Base-by-base conservation (phyloP, 2,888 invertebrate species). In the Sclerodermus sp. region DNA sequence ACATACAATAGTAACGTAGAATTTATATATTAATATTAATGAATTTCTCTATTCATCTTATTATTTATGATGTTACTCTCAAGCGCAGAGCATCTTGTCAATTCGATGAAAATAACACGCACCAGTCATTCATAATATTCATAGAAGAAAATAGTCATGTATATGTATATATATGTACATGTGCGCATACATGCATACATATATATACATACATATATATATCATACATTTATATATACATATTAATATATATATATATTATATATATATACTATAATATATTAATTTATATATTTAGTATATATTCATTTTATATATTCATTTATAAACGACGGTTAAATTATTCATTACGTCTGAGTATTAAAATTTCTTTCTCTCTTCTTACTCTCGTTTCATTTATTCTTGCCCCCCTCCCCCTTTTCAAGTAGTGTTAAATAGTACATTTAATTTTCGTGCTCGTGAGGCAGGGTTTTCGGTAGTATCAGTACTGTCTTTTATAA, bases 61-160 rank as follows among this genome's bases (percentile, higher is more conserved):
- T 36, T 36, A 10, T 13, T 36, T 36, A 5, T 13, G 14, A 13
- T 36, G 5, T 13, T 10, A 36, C 5, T 6, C 14, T 42, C 29
- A 47, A 53, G 45, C 42, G 57, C 63, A 45, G 51, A 30, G 47
- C 44, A 60, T 34, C 57, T 64, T 53, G 58, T 49, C 51, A 55
- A 45, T 50, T 57, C 42, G 48, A 58, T 63, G 58, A 61, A 64
- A 63, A 60, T 58, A 63, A 63, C 63, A 60, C 58, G 46, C 62
- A 63, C 39, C 60, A 58, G 62, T 69, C 72, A 73, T 62, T 68
- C 70, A 66, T 65, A 72, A 70, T 73, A 70, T 71, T 60, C 59
- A 72, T 74, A 70, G 74, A 74, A 73, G 73, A 76, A 75, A 76
- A 74, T 74, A 76, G 70, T 71, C 64, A 66, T 68, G 64, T 60